A percentile compares a stretch with the other conserved stretches of the same genome.
phyloP scores from a whole-genome alignment of 1,140 invertebrate species.

The Cydia pomonella region DNA sequence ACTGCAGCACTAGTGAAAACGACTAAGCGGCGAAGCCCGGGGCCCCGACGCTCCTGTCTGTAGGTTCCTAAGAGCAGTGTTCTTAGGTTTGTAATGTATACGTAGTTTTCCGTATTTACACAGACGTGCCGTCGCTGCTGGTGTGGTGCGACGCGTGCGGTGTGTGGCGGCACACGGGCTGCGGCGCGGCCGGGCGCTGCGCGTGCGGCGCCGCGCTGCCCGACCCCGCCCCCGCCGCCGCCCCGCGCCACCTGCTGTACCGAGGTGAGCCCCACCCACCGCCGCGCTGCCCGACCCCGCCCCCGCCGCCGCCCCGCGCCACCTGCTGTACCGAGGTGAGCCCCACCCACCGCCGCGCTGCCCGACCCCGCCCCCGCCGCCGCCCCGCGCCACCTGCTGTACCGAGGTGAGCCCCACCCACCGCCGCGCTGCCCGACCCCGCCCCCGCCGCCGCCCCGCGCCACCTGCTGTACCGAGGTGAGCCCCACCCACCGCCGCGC shows the following conservation, averaged over 20 bases:
- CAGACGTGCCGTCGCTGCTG: conserved; percentile 72
- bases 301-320: conserved; percentile 47
- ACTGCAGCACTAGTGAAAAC: too few relatives aligned
- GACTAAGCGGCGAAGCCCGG: too few relatives aligned
- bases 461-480: conserved; percentile 45
- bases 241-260: conserved; percentile 37
- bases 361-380: conserved; percentile 53
- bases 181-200: conserved; percentile 57
- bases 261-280: conserved; percentile 39
- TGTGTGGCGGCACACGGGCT: conserved; percentile 72
- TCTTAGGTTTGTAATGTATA: too few relatives aligned
- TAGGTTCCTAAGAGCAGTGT: too few relatives aligned
- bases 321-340: conserved; percentile 45
- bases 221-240: conserved; percentile 48
- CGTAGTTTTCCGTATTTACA: too few relatives aligned
- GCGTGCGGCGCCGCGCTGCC: conserved; percentile 53
- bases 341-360: too few relatives aligned
- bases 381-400: conserved; percentile 35
- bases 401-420: conserved; percentile 41
- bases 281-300: conserved; percentile 40
- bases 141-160: conserved; percentile 64
- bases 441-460: conserved; percentile 50
- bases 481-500: too few relatives aligned
- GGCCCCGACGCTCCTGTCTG: too few relatives aligned
- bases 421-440: conserved; percentile 35